Base-by-base conservation (phyloP, 2,113 vertebrate genomes). In the Lagenorhynchus albirostris region DNA sequence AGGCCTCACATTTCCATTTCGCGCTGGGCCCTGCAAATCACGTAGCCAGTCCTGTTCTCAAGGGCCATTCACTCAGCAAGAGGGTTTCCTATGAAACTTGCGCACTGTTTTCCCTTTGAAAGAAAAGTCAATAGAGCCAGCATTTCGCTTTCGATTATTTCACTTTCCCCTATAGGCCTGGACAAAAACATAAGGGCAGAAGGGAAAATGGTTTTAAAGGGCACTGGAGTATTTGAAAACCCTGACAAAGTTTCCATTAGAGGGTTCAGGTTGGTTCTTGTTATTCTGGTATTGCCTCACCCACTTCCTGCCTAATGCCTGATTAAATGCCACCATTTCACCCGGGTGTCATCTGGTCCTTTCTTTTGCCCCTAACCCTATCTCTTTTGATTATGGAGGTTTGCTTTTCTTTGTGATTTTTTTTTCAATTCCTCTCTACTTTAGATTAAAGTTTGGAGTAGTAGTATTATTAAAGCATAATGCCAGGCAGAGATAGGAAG, bases 401-500 rank as follows among this genome's bases (percentile, higher is more conserved):
- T 94, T 89, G 36, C 33, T 89, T 89, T 84, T 31, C 55, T 92
- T 68, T 25, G 17, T 87, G 80, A 60, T 53, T 82, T 60, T 86
- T 67, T 89, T 96, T 89, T 89, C 6, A 92, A 81, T 85, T 92
- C 50, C 25, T 76, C 53, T 84, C 15, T 77, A 60, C 71, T 79
- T 74, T 41, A 91, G 50, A 80, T 97, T 96, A 92, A 96, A 82
- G 50, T 67, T 67, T 80, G 21, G 9, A 29, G n/a, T 91, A 85
- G 89, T 94, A 71, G 73, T 81, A 63, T 91, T 93, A 96, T 71
- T 33, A 65, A 97, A 98, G 94, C 38, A 92, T 97, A 98, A 98
- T 98, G 98, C 97, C 88, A 89, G 20, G 82, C 89, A 97, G 95
- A 98, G 98, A 98, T 96, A 99, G 98, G 98, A 98, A 97, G 95